phyloP scores from a whole-genome alignment of 2,113 vertebrate genomes.

The Sakesphorus luctuosus region DNA sequence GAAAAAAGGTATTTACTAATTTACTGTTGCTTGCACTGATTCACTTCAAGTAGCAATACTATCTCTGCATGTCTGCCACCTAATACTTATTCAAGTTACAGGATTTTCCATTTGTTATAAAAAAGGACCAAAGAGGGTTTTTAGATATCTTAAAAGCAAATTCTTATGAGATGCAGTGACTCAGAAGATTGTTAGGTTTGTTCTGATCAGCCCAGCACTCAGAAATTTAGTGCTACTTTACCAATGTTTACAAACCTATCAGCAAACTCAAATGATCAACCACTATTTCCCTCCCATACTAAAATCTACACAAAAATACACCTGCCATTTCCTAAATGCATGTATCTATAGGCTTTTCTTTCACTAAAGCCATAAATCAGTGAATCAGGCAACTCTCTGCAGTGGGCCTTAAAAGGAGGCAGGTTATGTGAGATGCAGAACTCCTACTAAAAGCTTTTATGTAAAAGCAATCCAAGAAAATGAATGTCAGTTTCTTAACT shows the following conservation, averaged over 20 bases:
- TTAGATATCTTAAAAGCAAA: background rate
- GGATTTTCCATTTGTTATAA: background rate
- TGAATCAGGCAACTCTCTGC: background rate
- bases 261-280: background rate
- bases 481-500: background rate
- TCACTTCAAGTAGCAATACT: background rate
- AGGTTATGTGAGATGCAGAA: background rate
- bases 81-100: background rate
- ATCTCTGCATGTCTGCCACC: background rate
- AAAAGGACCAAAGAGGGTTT: background rate
- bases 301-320: background rate
- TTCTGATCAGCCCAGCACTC: background rate
- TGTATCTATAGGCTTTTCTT: background rate
- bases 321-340: background rate
- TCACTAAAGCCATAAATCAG: background rate
- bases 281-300: background rate
- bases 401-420: background rate
- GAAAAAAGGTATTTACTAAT: background rate
- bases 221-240: background rate
- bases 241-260: background rate
- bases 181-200: accelerated
- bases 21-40: background rate
- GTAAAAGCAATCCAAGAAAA: background rate
- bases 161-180: background rate
- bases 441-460: background rate